Base-by-base conservation (phyloP, 2,888 invertebrate species). In the Ormyrus labotus region DNA sequence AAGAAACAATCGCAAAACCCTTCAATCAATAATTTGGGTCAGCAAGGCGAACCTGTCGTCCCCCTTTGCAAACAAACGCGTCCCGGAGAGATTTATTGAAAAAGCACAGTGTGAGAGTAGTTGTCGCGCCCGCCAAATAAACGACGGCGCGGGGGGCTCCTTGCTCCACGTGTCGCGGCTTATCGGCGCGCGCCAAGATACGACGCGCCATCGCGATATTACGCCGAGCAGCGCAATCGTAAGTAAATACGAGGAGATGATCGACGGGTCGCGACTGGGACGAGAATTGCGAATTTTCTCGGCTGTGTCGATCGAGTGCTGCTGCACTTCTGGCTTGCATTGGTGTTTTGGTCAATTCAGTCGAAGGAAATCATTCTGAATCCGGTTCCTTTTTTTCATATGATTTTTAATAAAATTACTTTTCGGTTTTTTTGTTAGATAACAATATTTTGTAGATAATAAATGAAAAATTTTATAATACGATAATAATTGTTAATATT, bases 131-230 rank as follows among this genome's bases (percentile, higher is more conserved):
- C 51, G 51, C 53, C 53, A 10, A 19, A 19, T 19, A 48, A 34
- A 34, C 4, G 34, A 34, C 51, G 13, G 2, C 0, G 34, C 1
- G 34, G 13, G 13, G 53, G 19, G 51, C 58, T 55, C 9, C 34
- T 7, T 58, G 51, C 7, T 61, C 45, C 78, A 78, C 78, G 78
- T 76, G 69, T 55, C 76, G 48, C 13, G n/a, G 50, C 10, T 34
- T 3, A 34, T 57, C 11, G 13, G 5, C 13, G 13, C 19, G 2
- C 3, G 51, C 34, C 34, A 11, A 8, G 51, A 67, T 60, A 78
- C 67, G 34, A 19, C 34, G 78, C 71, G 78, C 67, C 51, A 13
- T 34, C 64, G 63, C 57, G 70, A 77, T 77, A 77, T 77, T 77
- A 61, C 68, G 45, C 13, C 63, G 45, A 47, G 8, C 48, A 6